These are phyloP conservation scores for Orcinus orca DNA, from an alignment of 2,113 vertebrate species.

Conservation along the genomic window DNA sequence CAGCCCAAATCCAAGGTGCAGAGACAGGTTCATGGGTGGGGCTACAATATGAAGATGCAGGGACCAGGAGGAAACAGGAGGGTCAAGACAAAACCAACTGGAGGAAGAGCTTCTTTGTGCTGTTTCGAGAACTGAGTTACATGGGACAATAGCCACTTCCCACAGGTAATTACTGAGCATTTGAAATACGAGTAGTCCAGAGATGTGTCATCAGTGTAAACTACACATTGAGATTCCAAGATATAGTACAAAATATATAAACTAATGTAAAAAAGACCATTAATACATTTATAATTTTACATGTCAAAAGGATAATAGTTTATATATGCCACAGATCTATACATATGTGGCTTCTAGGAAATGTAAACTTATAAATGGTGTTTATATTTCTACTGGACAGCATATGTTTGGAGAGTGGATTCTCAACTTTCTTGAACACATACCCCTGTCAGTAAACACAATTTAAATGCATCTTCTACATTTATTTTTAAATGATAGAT, in stretches of 20 bases:
- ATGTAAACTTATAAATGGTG: neutral
- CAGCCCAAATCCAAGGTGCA: neutral
- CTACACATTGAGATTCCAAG: neutral
- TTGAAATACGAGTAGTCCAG: too few relatives aligned
- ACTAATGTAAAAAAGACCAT: neutral
- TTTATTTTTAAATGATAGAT: neutral
- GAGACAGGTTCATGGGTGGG: neutral
- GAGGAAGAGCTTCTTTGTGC: neutral
- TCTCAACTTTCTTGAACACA: neutral
- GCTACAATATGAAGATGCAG: neutral
- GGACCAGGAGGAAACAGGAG: rapidly evolving
- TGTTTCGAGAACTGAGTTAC: neutral
- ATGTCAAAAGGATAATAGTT: neutral
- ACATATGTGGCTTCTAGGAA: neutral
- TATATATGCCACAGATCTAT: too few relatives aligned
- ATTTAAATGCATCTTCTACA: neutral
- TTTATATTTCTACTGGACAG: neutral
- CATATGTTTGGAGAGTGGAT: neutral
- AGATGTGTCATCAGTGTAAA: neutral
- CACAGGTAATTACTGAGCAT: rapidly evolving
- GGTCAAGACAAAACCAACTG: neutral
- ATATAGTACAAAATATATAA: neutral
- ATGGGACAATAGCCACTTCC: rapidly evolving
- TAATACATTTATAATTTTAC: neutral
- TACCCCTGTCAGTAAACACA: neutral